Evolutionary conservation across 2,113 vertebrate genomes (phyloP).

Genomic region (Tor tambroides): DNA sequence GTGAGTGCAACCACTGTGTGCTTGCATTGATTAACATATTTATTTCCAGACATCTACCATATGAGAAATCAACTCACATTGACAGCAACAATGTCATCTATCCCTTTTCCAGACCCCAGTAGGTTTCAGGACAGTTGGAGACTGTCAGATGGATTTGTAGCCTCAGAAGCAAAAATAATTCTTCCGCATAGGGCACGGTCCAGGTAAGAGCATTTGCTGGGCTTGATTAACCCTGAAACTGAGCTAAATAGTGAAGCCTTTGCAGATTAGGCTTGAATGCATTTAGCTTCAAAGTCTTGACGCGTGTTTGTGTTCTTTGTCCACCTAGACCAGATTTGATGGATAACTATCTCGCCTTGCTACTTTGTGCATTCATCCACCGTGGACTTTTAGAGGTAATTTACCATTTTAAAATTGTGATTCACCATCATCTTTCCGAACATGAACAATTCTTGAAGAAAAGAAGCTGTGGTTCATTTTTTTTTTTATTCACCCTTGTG

Average conservation of each 20-base stretch:
- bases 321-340: constrained; percentile 90
- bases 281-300: neutral
- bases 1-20: constrained; percentile 72
- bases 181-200: constrained; percentile 94
- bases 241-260: neutral
- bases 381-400: constrained; percentile 92
- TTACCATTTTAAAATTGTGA: neutral
- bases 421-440: neutral
- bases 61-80: neutral
- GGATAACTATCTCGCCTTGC: constrained; percentile 96
- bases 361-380: constrained; percentile 94
- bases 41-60: neutral
- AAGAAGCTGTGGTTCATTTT: neutral
- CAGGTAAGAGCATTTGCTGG: constrained; percentile 75
- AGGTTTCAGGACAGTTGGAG: constrained; percentile 97
- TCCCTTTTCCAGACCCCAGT: constrained; percentile 82
- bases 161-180: constrained; percentile 95
- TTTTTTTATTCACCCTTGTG: neutral
- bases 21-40: constrained; percentile 1
- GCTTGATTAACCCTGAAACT: neutral
- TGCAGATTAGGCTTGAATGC: neutral
- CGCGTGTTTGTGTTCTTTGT: constrained; percentile 36
- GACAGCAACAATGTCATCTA: neutral
- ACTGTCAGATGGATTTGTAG: constrained; percentile 95
- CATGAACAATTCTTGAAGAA: neutral